Evolutionary conservation across 2,113 vertebrate genomes (phyloP).

Genomic region (Nyctibius bracteatus): DNA sequence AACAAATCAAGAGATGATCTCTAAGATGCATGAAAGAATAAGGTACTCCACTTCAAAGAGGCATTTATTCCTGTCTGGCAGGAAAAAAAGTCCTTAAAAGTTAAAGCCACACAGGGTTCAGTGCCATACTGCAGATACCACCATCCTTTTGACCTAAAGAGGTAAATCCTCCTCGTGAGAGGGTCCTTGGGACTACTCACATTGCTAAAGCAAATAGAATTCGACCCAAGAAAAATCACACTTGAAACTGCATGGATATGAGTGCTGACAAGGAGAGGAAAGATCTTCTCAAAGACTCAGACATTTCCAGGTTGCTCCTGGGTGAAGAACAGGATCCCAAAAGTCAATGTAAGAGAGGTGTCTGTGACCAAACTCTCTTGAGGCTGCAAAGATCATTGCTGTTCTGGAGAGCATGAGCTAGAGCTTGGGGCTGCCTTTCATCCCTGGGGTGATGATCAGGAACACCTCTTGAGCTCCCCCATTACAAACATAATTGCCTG

Average conservation of each 20-base stretch:
- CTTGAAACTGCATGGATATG: background rate
- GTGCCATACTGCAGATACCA: background rate
- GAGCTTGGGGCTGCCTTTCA: background rate
- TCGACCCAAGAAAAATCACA: background rate
- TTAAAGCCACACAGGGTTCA: background rate
- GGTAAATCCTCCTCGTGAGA: background rate
- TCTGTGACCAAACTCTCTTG: background rate
- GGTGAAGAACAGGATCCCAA: background rate
- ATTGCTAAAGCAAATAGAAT: background rate
- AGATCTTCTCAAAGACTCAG: background rate
- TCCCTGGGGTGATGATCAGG: background rate
- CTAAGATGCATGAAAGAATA: background rate
- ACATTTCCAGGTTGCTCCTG: background rate
- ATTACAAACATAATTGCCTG: accelerated
- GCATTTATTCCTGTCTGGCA: background rate
- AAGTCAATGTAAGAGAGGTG: background rate
- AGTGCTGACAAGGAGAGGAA: background rate
- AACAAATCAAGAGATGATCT: conserved; percentile 53
- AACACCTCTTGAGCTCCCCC: background rate
- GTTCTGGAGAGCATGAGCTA: background rate
- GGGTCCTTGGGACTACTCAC: background rate
- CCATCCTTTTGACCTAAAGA: background rate
- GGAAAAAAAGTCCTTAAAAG: background rate
- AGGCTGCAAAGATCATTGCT: background rate
- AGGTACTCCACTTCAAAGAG: background rate